These are phyloP conservation scores for Caranx ignobilis DNA, from an alignment of 2,113 vertebrate genomes.

Conservation along the genomic window DNA sequence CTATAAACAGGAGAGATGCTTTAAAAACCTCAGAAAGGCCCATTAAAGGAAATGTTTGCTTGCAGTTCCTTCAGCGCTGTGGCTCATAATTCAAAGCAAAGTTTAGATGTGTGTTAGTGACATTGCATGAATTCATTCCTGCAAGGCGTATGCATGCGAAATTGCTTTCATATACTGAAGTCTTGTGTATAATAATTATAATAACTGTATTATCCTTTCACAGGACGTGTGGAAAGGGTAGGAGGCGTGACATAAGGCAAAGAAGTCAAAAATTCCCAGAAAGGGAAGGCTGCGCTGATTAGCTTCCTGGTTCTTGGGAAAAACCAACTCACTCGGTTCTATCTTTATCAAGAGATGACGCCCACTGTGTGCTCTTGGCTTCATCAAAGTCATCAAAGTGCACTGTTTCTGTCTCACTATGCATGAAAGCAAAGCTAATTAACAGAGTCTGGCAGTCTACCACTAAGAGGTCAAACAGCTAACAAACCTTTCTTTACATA, in stretches of 20 bases:
- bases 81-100: constrained; percentile 20
- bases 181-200: neutral
- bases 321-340: constrained; percentile 5
- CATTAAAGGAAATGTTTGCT: constrained; percentile 45
- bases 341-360: constrained; percentile 26
- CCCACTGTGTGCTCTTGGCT: constrained; percentile 1
- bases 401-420: neutral
- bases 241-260: constrained; percentile 1
- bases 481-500: constrained; percentile 53
- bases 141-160: neutral
- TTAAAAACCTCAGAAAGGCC: constrained; percentile 28
- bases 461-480: constrained; percentile 31
- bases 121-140: neutral
- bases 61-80: constrained; percentile 13
- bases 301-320: constrained; percentile 46
- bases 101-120: constrained; percentile 21
- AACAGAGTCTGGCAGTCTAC: constrained; percentile 34
- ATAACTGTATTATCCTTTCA: constrained; percentile 13
- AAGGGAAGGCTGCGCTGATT: constrained; percentile 19
- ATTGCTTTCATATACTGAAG: neutral
- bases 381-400: constrained; percentile 5
- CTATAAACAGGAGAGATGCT: constrained; percentile 30
- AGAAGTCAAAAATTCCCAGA: constrained; percentile 28
- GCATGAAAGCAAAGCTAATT: constrained; percentile 18
- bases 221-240: constrained; percentile 2